Conservation (phyloP, 1,140 invertebrate species). For the Dendroctonus ponderosae region DNA sequence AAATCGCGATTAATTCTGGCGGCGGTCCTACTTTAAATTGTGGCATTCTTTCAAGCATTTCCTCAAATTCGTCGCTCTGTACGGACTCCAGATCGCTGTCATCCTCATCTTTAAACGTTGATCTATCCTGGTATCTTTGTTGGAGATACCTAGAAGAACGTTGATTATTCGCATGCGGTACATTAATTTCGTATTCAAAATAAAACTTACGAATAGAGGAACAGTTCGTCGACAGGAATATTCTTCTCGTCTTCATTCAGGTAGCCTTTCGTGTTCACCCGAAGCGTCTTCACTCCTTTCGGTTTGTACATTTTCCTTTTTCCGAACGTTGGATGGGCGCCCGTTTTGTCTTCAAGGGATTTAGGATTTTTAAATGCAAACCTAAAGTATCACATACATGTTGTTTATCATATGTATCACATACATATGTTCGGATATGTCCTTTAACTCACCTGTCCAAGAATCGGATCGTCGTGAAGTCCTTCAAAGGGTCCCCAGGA, state of each 20-base stretch:
- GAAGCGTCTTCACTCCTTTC: constrained; percentile 59
- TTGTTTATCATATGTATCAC: too few relatives aligned
- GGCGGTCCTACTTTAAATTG: constrained; percentile 43
- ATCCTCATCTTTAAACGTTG: constrained; percentile 47
- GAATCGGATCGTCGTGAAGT: constrained; percentile 87
- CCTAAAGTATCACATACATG: constrained; percentile 49
- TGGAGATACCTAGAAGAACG: constrained; percentile 54
- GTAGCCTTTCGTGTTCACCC: constrained; percentile 69
- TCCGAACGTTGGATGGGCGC: constrained; percentile 59
- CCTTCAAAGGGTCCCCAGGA: constrained; percentile 87
- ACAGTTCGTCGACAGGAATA: constrained; percentile 81
- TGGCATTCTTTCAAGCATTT: constrained; percentile 69
- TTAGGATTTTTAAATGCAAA: constrained; percentile 98
- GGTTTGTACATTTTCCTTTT: constrained; percentile 62
- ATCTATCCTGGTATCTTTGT: constrained; percentile 48
- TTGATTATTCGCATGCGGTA: neutral
- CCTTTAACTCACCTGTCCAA: constrained; percentile 60
- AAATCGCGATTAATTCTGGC: neutral
- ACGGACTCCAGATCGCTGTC: constrained; percentile 74
- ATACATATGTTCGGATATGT: too few relatives aligned
- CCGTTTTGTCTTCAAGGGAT: constrained; percentile 56
- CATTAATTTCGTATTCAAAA: neutral
- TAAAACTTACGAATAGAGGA: constrained; percentile 67
- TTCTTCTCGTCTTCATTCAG: constrained; percentile 64
- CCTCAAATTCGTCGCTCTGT: constrained; percentile 85